These are phyloP conservation scores for Bombus impatiens DNA, from an alignment of 1,140 invertebrate species.

Conservation along the genomic window DNA sequence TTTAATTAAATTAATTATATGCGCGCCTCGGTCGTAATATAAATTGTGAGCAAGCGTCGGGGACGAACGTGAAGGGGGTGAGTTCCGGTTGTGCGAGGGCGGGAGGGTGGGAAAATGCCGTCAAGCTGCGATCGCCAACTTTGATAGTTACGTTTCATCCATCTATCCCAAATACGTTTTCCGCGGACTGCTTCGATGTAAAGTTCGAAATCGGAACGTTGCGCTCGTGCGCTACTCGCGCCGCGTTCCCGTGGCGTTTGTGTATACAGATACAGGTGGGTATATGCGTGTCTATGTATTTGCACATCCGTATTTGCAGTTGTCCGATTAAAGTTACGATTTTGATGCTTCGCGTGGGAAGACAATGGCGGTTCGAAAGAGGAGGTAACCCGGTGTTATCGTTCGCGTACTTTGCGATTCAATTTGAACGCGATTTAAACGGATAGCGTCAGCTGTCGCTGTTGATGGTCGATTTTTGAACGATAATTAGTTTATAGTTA, in stretches of 20 bases:
- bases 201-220: conserved; percentile 66
- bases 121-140: conserved; percentile 79
- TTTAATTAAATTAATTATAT: conserved; percentile 83
- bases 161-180: conserved; percentile 75
- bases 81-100: conserved; percentile 53
- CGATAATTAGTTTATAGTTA: neutral
- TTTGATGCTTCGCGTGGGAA: conserved; percentile 37
- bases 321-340: conserved; percentile 64
- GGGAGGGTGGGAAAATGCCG: conserved; percentile 66
- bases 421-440: conserved; percentile 43
- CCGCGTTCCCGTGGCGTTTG: too few relatives aligned
- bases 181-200: conserved; percentile 63
- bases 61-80: conserved; percentile 59
- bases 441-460: neutral
- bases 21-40: conserved; percentile 79
- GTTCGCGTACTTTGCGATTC: conserved; percentile 6
- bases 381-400: conserved; percentile 50
- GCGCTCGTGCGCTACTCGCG: conserved; percentile 10
- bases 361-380: conserved; percentile 50
- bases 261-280: neutral
- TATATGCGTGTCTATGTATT: neutral
- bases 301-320: conserved; percentile 13
- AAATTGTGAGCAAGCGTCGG: conserved; percentile 79
- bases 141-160: conserved; percentile 81
- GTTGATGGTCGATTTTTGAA: neutral